phyloP scores from a whole-genome alignment of 2,797 vertebrate species.

The Coracias cyanogaster region DNA sequence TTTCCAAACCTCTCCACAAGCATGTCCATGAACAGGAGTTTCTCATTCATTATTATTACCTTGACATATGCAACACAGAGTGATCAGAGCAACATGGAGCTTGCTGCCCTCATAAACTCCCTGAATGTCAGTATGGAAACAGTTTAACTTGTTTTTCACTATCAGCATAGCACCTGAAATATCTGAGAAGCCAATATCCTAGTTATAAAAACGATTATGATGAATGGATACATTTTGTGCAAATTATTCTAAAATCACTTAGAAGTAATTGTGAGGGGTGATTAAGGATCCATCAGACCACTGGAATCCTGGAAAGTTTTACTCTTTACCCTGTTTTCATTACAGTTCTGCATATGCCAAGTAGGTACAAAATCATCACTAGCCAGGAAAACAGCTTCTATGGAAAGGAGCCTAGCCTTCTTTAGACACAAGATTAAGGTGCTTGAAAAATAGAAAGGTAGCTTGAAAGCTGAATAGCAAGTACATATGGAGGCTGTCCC shows the following conservation, averaged over 20 bases:
- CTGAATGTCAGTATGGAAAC: neutral
- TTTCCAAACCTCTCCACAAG: neutral
- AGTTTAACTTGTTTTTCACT: neutral
- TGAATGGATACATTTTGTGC: neutral
- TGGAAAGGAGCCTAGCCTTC: neutral
- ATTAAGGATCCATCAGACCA: neutral
- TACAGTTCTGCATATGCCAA: neutral
- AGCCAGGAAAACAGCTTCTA: neutral
- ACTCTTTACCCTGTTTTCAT: neutral
- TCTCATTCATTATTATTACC: neutral
- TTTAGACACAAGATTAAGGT: neutral
- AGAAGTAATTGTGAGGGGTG: neutral
- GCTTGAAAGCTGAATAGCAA: neutral
- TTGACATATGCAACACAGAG: neutral
- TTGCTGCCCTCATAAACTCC: neutral
- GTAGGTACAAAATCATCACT: neutral
- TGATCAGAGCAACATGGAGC: neutral
- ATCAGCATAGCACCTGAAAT: neutral
- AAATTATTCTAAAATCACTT: neutral
- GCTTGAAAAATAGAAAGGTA: neutral
- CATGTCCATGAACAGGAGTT: neutral
- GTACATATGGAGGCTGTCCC: rapidly evolving
- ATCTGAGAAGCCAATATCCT: neutral
- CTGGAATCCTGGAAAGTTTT: neutral
- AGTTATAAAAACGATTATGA: neutral